A percentile compares a stretch with the other conserved stretches of the same genome.
Evolutionary conservation across 1,140 invertebrate species (phyloP).

Genomic region (Potamilus streckersoni): DNA sequence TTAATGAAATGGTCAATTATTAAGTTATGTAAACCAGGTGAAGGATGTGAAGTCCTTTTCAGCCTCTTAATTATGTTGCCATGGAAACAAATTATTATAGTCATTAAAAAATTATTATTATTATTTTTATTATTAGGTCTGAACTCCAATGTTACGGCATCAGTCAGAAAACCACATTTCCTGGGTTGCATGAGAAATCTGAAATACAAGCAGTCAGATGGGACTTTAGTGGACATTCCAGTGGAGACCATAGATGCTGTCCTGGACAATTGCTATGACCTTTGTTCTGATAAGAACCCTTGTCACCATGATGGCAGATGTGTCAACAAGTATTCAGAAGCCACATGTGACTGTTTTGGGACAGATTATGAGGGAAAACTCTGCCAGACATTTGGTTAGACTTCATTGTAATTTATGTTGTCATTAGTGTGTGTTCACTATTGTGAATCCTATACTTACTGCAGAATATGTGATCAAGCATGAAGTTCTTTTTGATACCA

Average conservation of each 20-base stretch:
- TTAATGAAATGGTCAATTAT: no score
- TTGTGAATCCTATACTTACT: no score
- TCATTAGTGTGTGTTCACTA: no score
- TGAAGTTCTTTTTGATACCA: no score
- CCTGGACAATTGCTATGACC: slow-evolving; percentile 69
- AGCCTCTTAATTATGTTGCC: no score
- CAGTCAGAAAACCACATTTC: slow-evolving; percentile 90
- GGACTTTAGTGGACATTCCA: slow-evolving; percentile 81
- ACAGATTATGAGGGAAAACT: slow-evolving; percentile 89
- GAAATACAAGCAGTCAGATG: slow-evolving; percentile 82
- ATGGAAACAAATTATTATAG: slow-evolving; percentile 67
- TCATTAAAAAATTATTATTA: slow-evolving; percentile 73
- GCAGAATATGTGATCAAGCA: no score
- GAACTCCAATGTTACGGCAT: slow-evolving; percentile 16
- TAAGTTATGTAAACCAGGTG: no score
- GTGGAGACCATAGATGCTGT: slow-evolving; percentile 74
- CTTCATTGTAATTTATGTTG: no score
- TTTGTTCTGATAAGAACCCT: slow-evolving; percentile 69
- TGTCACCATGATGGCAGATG: slow-evolving; percentile 50
- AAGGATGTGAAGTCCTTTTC: no score
- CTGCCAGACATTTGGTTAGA: slow-evolving; percentile 71
- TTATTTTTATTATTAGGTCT: slow-evolving; percentile 18
- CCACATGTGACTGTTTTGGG: slow-evolving; percentile 79
- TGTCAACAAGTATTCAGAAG: slow-evolving; percentile 49
- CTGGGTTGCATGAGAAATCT: slow-evolving; percentile 91